Conservation (phyloP, 2,888 invertebrate species). For the Aporophyla nigra region DNA sequence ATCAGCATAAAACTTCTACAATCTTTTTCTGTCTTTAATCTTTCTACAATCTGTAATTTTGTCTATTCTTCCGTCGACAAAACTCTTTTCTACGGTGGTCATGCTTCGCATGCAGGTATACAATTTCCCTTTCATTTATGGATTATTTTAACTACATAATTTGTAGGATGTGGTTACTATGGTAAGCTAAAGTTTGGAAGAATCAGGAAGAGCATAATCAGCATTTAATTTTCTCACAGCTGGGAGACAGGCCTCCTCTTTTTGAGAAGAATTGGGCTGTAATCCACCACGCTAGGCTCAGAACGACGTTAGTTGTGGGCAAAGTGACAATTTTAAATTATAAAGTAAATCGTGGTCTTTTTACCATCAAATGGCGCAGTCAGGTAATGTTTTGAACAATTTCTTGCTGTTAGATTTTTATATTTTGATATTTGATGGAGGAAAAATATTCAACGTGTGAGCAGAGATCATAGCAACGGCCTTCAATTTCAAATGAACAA, state of each 20-base stretch:
- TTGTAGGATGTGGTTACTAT: neutral
- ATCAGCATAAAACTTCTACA: no score
- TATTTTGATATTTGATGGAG: neutral
- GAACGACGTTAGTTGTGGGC: neutral
- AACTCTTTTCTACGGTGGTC: no score
- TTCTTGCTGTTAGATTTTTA: neutral
- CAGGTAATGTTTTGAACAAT: neutral
- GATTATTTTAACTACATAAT: neutral
- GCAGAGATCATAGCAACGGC: neutral
- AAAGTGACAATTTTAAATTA: neutral
- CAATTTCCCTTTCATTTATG: neutral
- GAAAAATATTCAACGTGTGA: neutral
- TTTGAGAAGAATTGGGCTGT: no score
- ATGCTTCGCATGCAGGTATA: no score
- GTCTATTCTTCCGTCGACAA: no score
- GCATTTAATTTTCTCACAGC: no score
- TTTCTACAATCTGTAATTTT: no score
- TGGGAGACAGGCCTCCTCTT: no score
- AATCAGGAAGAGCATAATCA: neutral
- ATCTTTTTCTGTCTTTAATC: no score
- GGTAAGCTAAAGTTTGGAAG: neutral
- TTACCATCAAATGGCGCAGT: neutral
- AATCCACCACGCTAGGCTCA: no score
- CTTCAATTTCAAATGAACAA: constrained; percentile 15
- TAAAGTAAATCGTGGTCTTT: neutral